Percentiles rank a stretch among this genome's conserved stretches.
phyloP scores from a whole-genome alignment of 2,113 vertebrate genomes.

The Seriola aureovittata region DNA sequence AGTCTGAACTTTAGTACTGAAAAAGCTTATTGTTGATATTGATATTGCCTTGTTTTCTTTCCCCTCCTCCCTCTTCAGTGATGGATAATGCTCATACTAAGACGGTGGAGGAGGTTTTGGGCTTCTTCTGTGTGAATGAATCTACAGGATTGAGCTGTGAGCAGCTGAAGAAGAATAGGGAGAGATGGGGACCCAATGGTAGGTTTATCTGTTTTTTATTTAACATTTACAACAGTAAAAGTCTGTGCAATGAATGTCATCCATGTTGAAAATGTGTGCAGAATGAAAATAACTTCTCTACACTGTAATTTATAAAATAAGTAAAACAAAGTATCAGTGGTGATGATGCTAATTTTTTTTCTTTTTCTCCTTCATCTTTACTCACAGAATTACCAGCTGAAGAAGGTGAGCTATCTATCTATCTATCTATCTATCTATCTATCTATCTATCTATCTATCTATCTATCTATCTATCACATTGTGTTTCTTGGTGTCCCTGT shows the following conservation, averaged over 20 bases:
- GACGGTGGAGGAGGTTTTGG: constrained; percentile 87
- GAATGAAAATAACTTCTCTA: too few relatives aligned
- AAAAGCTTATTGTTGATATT: background rate
- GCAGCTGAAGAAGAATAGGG: constrained; percentile 85
- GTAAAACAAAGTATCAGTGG: too few relatives aligned
- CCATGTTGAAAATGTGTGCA: too few relatives aligned
- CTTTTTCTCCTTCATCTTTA: constrained; percentile 11
- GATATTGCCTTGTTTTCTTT: background rate
- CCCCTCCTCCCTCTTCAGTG: constrained; percentile 50
- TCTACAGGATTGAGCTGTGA: constrained; percentile 86
- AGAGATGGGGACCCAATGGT: constrained; percentile 84
- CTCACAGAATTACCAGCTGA: constrained; percentile 84
- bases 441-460: background rate
- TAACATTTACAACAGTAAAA: background rate
- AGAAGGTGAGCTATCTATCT: constrained; percentile 77
- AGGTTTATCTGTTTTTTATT: background rate
- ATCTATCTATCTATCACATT: background rate
- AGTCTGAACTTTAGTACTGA: background rate
- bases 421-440: background rate
- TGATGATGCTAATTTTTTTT: constrained; percentile 6
- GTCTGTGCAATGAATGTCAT: too few relatives aligned
- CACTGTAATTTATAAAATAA: background rate
- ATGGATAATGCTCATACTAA: constrained; percentile 89
- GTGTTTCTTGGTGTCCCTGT: constrained; percentile 10
- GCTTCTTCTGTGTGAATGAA: constrained; percentile 84